These are phyloP conservation scores for Cephus pulcher DNA, from an alignment of 2,888 invertebrate species.

Conservation along the genomic window DNA sequence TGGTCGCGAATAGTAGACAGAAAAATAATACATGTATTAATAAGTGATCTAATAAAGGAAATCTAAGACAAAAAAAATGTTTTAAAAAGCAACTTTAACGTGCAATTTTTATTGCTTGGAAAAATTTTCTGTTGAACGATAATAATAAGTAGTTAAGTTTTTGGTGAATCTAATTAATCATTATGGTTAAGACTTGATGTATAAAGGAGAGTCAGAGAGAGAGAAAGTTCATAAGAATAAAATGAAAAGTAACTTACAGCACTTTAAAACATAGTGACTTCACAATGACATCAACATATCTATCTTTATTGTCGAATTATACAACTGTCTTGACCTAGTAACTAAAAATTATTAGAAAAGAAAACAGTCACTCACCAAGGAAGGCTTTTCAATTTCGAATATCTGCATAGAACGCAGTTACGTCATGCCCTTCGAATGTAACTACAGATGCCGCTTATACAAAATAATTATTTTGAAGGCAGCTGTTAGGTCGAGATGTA, in stretches of 20 bases:
- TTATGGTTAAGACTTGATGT: background rate
- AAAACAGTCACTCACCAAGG: background rate
- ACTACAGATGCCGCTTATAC: background rate
- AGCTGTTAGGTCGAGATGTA: too few relatives aligned
- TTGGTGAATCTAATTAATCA: background rate
- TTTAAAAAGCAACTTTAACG: background rate
- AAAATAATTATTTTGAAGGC: background rate
- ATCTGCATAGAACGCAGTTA: background rate
- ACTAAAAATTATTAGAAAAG: background rate
- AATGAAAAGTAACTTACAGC: too few relatives aligned
- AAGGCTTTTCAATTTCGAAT: background rate
- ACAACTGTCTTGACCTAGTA: constrained; percentile 9
- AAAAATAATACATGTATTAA: too few relatives aligned
- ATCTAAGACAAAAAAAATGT: too few relatives aligned
- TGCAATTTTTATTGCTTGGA: constrained; percentile 19
- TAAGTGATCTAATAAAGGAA: too few relatives aligned
- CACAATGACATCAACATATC: constrained; percentile 8
- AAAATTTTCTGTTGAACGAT: constrained; percentile 12
- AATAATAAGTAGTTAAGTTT: background rate
- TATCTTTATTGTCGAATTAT: constrained; percentile 35
- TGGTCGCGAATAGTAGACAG: too few relatives aligned
- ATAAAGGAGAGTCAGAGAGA: background rate
- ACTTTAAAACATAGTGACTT: background rate
- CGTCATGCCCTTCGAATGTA: background rate
- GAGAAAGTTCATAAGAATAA: background rate